Evolutionary conservation across 2,113 vertebrate genomes (phyloP).

Genomic region (Nothoprocta perdicaria): DNA sequence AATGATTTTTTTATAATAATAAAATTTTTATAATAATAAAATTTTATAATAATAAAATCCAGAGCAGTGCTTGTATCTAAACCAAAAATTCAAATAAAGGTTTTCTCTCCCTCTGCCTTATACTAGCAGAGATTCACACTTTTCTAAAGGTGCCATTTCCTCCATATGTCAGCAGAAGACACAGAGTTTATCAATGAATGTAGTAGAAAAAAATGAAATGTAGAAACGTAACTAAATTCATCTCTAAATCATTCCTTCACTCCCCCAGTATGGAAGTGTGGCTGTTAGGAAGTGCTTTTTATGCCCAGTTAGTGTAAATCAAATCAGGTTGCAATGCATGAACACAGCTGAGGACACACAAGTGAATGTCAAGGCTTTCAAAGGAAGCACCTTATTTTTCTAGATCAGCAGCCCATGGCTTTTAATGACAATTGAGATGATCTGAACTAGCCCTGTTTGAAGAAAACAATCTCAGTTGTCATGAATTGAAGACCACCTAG

Average conservation of each 20-base stretch:
- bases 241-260: neutral
- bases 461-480: neutral
- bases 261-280: neutral
- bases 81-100: neutral
- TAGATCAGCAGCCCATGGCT: neutral
- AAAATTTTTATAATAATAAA: too few relatives aligned
- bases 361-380: neutral
- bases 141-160: neutral
- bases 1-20: neutral
- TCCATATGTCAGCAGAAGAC: neutral
- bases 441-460: neutral
- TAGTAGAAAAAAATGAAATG: neutral
- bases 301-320: neutral
- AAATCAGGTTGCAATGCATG: neutral
- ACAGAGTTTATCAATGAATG: neutral
- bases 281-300: neutral
- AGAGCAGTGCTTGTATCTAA: neutral
- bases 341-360: neutral
- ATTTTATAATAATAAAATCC: neutral
- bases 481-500: neutral
- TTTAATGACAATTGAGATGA: neutral
- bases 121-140: neutral
- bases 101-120: neutral
- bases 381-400: neutral
- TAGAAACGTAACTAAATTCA: neutral